Conservation (phyloP, 1,140 invertebrate genomes). For the Alviniconcha marisindica region DNA sequence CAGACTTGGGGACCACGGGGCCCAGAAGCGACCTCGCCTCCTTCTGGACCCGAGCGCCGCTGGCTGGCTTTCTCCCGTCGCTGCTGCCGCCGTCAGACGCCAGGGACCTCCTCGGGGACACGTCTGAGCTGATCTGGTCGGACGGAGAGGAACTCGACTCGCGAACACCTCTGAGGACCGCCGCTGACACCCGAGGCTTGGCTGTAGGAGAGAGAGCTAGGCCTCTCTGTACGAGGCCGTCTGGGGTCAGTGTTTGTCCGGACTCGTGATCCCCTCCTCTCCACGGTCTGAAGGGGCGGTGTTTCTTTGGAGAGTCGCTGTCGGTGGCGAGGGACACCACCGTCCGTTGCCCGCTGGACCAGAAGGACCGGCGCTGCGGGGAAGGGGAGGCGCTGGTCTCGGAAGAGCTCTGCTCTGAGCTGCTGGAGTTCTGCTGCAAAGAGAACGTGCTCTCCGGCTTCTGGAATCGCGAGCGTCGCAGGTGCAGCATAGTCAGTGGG, state of each 20-base stretch:
- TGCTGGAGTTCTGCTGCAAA: slow-evolving; percentile 2
- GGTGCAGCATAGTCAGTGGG: background rate
- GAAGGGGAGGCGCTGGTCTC: background rate
- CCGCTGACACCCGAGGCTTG: too few species aligned
- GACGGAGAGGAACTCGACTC: too few species aligned
- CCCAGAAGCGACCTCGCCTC: background rate
- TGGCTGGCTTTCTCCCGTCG: background rate
- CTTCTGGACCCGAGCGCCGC: background rate
- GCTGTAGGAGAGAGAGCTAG: too few species aligned
- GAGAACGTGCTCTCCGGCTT: background rate
- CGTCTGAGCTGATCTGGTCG: too few species aligned
- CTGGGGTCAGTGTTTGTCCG: too few species aligned
- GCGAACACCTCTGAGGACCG: too few species aligned
- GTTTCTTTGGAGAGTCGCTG: too few species aligned
- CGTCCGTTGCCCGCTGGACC: background rate
- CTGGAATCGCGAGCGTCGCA: background rate
- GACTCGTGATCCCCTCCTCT: too few species aligned
- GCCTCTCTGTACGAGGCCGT: too few species aligned
- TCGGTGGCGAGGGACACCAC: background rate
- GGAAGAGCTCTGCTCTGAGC: background rate
- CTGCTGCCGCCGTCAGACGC: background rate
- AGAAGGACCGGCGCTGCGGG: background rate
- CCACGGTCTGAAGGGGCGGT: too few species aligned
- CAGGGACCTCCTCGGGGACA: too few species aligned
- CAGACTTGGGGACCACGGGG: background rate